Evolutionary conservation across 2,797 vertebrate species (phyloP), one percentile per base, ranked within the genome.

Genomic region (Antrozous pallidus): DNA sequence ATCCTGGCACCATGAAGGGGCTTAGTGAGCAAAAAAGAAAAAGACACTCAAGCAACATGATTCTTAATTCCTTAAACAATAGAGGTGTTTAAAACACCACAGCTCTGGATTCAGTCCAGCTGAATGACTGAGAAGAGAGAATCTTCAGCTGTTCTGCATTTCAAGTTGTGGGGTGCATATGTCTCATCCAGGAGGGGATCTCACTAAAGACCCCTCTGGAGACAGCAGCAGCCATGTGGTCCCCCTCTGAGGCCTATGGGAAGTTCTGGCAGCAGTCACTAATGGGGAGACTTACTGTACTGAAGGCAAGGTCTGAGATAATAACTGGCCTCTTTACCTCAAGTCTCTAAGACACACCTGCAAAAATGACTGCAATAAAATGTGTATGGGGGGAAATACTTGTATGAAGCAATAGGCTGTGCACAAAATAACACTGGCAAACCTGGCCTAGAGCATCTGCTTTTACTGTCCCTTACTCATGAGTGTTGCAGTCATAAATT

Each of bases 401-500:
- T 83, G 79, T 61, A 14, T 42, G 79, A 69, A 69, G 26, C 47
- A 24, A 49, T 56, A 93, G 61, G 40, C 26, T 71, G 3, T 14
- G 33, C n/a, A 33, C 13, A 65, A 10, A 65, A 38, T 88, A 67
- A 80, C 84, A 88, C 3, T 87, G 40, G 33, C 58, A 93, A 93
- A 78, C 38, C 36, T 40, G 26, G 45, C 22, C 51, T 56, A 8
- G 18, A 88, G 70, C 78, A 45, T 86, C 61, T 88, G 54, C 33
- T 90, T 84, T 84, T 69, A 70, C 36, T 51, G 7, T 49, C 45
- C 33, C 40, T 94, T 86, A 20, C 45, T 58, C 73, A 78, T 80
- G 77, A 94, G 31, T 47, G 33, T 86, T 88, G 65, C 75, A 84
- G 42, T 80, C 70, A 86, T 94, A 90, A 93, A 95, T 92, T 88